These are phyloP conservation scores for Salvelinus fontinalis DNA, from an alignment of 2,113 vertebrate species.

Conservation along the genomic window DNA sequence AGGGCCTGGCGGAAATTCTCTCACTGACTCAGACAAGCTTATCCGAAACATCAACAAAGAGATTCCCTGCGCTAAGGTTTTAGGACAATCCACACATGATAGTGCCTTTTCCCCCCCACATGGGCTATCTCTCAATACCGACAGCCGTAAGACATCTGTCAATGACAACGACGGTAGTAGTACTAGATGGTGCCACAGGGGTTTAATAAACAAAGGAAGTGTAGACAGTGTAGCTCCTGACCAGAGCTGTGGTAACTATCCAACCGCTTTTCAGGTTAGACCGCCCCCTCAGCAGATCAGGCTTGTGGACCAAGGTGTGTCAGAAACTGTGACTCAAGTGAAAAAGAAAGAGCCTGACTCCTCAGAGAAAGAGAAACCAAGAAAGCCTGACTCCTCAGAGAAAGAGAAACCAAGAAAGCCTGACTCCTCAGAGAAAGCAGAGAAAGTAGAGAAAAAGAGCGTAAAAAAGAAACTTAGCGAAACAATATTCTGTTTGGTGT, in stretches of 20 bases:
- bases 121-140: conserved; percentile 58
- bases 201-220: conserved; percentile 68
- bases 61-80: conserved; percentile 68
- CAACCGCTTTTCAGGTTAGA: conserved; percentile 71
- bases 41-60: conserved; percentile 69
- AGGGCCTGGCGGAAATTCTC: conserved; percentile 72
- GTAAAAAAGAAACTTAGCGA: conserved; percentile 91
- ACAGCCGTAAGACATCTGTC: conserved; percentile 66
- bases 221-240: conserved; percentile 69
- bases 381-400: conserved; percentile 65
- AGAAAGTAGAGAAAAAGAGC: conserved; percentile 80
- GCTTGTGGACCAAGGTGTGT: conserved; percentile 72
- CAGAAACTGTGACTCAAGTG: conserved; percentile 82
- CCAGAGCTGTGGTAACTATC: conserved; percentile 55
- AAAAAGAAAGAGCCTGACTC: conserved; percentile 62
- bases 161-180: conserved; percentile 66
- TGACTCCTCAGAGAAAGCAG: conserved; percentile 82
- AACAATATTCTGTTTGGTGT: conserved; percentile 98
- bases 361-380: conserved; percentile 64
- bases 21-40: conserved; percentile 67
- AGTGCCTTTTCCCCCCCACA: conserved; percentile 81
- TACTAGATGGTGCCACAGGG: conserved; percentile 77
- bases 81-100: conserved; percentile 75
- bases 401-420: conserved; percentile 61
- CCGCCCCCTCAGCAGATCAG: conserved; percentile 51